A percentile compares a stretch with the other conserved stretches of the same genome.
Evolutionary conservation across 2,797 vertebrate species (phyloP).

Genomic region (Lithobates pipiens): DNA sequence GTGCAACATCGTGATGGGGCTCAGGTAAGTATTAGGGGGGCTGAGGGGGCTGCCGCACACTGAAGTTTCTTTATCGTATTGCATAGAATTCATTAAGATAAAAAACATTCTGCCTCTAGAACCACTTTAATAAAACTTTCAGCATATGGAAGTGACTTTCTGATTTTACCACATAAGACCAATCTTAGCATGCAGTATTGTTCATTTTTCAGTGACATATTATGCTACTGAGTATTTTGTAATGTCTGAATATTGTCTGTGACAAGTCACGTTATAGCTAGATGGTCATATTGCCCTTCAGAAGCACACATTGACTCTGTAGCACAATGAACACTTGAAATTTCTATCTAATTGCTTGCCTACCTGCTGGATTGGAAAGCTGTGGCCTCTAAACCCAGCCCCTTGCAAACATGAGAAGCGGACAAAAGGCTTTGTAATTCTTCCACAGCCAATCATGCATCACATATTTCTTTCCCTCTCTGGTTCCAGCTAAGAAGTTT

Average conservation of each 20-base stretch:
- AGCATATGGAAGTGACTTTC: not conserved
- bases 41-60: too few species aligned
- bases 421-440: constrained; percentile 50
- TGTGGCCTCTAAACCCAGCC: constrained; percentile 21
- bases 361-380: constrained; percentile 32
- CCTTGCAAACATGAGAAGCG: constrained; percentile 30
- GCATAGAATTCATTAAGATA: too few species aligned
- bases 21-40: too few species aligned
- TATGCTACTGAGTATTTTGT: not conserved
- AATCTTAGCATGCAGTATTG: not conserved
- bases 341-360: not conserved
- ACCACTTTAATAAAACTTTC: too few species aligned
- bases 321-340: constrained; percentile 34
- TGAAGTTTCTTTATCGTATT: too few species aligned
- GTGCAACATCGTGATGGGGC: too few species aligned
- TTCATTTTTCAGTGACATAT: not conserved
- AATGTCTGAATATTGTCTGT: not conserved
- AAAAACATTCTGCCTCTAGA: too few species aligned
- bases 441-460: constrained; percentile 56
- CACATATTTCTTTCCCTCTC: constrained; percentile 43
- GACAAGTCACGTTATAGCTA: not conserved
- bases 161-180: not conserved
- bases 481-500: constrained; percentile 56
- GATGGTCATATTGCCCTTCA: constrained; percentile 38
- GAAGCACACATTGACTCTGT: constrained; percentile 25